phyloP scores from a whole-genome alignment of 1,140 invertebrate species.

The Caenorhabditis remanei region DNA sequence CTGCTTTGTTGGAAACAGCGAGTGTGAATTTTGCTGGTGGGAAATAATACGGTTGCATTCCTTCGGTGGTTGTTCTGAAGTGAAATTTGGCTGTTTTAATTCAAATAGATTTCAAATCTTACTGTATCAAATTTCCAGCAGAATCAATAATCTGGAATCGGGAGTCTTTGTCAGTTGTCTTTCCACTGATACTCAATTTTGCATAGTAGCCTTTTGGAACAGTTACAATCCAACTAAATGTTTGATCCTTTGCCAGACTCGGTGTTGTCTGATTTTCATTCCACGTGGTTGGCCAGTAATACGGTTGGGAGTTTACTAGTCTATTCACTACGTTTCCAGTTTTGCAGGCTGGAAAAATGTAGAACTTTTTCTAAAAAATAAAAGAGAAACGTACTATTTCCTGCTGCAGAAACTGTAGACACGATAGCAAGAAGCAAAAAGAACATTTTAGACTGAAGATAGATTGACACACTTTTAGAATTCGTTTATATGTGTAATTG shows the following conservation, averaged over 20 bases:
- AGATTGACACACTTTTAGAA: too few relatives aligned
- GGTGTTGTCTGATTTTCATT: background rate
- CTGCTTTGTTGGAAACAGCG: background rate
- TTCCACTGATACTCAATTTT: constrained; percentile 9
- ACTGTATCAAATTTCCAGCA: background rate
- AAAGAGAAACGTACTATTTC: too few relatives aligned
- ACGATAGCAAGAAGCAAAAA: too few relatives aligned
- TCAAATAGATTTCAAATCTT: too few relatives aligned
- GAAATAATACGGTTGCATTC: background rate
- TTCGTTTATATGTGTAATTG: too few relatives aligned
- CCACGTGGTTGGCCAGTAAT: background rate
- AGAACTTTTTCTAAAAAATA: too few relatives aligned
- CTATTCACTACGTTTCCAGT: background rate
- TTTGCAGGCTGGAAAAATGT: background rate
- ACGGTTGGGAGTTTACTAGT: background rate
- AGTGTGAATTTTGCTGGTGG: constrained; percentile 8
- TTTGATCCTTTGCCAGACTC: background rate
- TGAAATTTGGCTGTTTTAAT: too few relatives aligned
- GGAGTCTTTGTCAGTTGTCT: background rate
- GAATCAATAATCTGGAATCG: background rate
- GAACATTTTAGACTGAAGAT: too few relatives aligned
- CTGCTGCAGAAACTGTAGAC: too few relatives aligned
- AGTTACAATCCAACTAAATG: constrained; percentile 4
- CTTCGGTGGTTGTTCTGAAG: background rate
- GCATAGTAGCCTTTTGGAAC: background rate